A percentile compares a stretch with the other conserved stretches of the same genome.
phyloP scores from a whole-genome alignment of 1,140 invertebrate genomes.

The Acromyrmex echinatior region DNA sequence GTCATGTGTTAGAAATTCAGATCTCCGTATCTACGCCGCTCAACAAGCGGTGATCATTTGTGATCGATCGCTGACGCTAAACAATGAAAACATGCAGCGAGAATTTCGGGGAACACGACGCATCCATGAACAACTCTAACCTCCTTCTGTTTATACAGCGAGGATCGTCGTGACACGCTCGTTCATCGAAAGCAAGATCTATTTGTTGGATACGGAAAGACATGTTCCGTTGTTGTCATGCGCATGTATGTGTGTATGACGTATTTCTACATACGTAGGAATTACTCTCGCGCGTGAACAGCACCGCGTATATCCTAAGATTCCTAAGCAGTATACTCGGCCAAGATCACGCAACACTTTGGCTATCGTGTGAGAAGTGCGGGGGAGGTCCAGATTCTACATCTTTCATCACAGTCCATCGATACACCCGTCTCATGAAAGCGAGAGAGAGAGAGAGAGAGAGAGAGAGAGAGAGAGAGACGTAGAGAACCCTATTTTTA shows the following conservation, averaged over 20 bases:
- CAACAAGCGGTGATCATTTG: no score
- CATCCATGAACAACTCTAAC: background rate
- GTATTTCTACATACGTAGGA: background rate
- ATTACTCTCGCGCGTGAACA: background rate
- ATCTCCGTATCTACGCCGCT: no score
- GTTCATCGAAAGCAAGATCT: background rate
- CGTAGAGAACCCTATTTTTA: constrained; percentile 47
- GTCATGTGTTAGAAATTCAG: no score
- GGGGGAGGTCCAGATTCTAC: background rate
- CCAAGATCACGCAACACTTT: background rate
- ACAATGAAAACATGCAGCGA: background rate
- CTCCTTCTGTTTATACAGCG: background rate
- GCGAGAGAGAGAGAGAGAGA: background rate
- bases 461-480: background rate
- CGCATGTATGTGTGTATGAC: no score
- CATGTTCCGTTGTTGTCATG: background rate
- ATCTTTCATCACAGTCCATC: constrained; percentile 16
- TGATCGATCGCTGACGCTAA: background rate
- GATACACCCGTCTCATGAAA: background rate
- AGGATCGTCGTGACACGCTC: background rate
- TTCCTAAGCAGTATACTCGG: background rate
- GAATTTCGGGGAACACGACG: background rate
- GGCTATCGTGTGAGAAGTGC: background rate
- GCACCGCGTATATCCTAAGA: background rate
- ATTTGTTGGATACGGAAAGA: no score